Percentiles rank a stretch among this genome's conserved stretches.
These are phyloP conservation scores for Mythimna ferrago DNA, from an alignment of 2,888 invertebrate species.

Conservation along the genomic window DNA sequence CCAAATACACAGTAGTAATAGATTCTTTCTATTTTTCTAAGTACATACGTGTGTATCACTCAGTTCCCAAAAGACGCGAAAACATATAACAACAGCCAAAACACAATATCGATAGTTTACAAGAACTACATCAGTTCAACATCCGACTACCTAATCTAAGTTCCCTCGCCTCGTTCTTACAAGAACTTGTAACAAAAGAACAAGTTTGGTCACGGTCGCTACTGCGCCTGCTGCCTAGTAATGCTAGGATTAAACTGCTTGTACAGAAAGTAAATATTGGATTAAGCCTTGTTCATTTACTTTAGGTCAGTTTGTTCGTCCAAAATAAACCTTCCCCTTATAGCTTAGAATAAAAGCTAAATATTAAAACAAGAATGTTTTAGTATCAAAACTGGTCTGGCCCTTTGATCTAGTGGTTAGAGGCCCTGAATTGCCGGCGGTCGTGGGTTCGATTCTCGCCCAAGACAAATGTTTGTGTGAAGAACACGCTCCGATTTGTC, in stretches of 20 bases:
- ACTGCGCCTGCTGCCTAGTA: conserved; percentile 7
- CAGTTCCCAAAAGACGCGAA: neutral
- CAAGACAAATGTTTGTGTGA: too few species aligned
- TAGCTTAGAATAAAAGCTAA: neutral
- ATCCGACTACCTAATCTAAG: conserved; percentile 36
- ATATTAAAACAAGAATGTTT: neutral
- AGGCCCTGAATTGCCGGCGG: too few species aligned
- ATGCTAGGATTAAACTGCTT: neutral
- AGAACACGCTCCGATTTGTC: too few species aligned
- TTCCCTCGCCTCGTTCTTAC: conserved; percentile 8
- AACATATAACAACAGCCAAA: neutral
- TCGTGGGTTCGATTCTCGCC: too few species aligned
- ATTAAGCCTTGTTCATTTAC: neutral
- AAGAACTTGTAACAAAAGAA: conserved; percentile 29
- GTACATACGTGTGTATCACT: neutral
- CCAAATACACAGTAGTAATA: too few species aligned
- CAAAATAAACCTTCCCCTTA: conserved; percentile 1
- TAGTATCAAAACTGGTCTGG: conserved; percentile 1
- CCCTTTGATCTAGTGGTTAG: too few species aligned
- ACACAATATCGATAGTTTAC: neutral
- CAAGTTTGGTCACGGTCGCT: conserved; percentile 6
- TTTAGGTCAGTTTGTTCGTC: neutral
- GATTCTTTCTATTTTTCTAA: too few species aligned
- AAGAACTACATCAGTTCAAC: conserved; percentile 30
- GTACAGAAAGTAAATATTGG: conserved; percentile 1